Percentiles rank a stretch among this genome's conserved stretches.
Evolutionary conservation across 1,140 invertebrate genomes (phyloP).

Genomic region (Tigriopus japonicus): DNA sequence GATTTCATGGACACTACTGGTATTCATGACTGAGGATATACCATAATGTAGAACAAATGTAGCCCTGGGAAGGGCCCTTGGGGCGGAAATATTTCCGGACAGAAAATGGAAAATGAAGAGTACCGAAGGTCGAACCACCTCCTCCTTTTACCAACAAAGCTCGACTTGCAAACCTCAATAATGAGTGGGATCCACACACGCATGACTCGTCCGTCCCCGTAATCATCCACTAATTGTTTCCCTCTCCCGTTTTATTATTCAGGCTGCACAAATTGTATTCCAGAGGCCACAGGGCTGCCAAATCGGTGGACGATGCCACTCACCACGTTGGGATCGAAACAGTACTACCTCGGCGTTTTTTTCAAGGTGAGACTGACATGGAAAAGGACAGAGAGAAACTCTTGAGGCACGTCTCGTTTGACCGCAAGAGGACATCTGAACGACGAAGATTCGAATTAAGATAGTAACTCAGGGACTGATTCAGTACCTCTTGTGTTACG

Average conservation of each 20-base stretch:
- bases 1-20: too few relatives aligned
- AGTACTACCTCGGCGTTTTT: conserved; percentile 72
- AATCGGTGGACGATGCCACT: conserved; percentile 72
- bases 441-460: neutral
- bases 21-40: too few relatives aligned
- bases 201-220: neutral
- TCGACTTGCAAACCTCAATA: neutral
- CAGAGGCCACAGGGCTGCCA: conserved; percentile 18
- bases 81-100: too few relatives aligned
- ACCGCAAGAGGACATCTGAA: neutral
- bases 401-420: neutral
- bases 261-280: conserved; percentile 5
- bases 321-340: conserved; percentile 59
- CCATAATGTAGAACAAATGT: too few relatives aligned
- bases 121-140: neutral
- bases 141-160: neutral
- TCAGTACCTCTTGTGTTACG: too few relatives aligned
- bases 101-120: neutral
- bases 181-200: neutral
- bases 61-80: too few relatives aligned
- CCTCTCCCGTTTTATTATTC: neutral
- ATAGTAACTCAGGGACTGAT: neutral
- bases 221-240: neutral
- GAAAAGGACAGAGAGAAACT: neutral
- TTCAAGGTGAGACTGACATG: conserved; percentile 47